phyloP scores from a whole-genome alignment of 2,113 vertebrate genomes.

The Lepisosteus oculatus region DNA sequence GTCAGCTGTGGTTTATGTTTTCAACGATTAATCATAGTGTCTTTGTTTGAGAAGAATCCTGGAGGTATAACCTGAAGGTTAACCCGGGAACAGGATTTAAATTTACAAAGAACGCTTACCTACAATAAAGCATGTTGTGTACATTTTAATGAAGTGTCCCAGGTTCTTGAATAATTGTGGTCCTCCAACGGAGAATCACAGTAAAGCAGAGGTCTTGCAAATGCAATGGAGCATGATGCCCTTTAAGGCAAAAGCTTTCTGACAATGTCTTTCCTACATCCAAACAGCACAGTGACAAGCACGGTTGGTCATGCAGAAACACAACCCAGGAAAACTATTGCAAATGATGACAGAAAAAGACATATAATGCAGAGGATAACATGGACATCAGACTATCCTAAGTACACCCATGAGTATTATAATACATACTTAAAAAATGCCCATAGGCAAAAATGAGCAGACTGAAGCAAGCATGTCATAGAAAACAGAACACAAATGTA shows the following conservation, averaged over 20 bases:
- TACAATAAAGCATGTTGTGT: not conserved
- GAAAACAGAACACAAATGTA: too few relatives aligned
- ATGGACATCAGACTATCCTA: not conserved
- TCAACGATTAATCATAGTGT: too few relatives aligned
- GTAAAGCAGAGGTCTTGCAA: too few relatives aligned
- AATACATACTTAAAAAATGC: not conserved
- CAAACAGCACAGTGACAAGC: not conserved
- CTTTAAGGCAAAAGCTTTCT: not conserved
- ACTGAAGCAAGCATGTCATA: too few relatives aligned
- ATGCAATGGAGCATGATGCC: not conserved
- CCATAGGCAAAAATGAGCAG: not conserved
- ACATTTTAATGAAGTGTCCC: not conserved
- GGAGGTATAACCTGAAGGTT: not conserved
- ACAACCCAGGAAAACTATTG: not conserved
- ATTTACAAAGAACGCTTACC: not conserved
- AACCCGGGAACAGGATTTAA: not conserved
- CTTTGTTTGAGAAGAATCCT: too few relatives aligned
- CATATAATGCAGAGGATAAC: not conserved
- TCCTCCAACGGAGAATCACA: too few relatives aligned
- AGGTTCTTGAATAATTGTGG: too few relatives aligned
- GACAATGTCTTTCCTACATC: not conserved
- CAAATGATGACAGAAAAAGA: not conserved
- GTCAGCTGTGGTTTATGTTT: too few relatives aligned
- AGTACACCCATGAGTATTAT: not conserved
- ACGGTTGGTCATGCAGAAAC: not conserved